Base-by-base conservation (phyloP, 1,140 invertebrate genomes). In the Antheraea mylitta region DNA sequence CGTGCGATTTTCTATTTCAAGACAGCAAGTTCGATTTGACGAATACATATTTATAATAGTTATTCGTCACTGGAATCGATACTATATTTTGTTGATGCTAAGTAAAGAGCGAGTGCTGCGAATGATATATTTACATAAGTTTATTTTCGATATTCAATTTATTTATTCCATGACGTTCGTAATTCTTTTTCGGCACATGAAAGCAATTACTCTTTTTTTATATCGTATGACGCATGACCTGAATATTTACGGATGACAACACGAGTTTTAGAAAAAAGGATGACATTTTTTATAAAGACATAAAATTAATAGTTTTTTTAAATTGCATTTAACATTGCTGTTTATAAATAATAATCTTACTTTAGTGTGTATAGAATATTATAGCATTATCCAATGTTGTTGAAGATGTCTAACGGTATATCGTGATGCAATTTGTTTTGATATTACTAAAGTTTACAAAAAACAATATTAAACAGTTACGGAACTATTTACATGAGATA, bases 21-120 rank as follows among this genome's bases (percentile, higher is more conserved):
- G 76, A 73, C 62, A 73, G 70, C 70, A 70, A 73, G 72, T 77
- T 73, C 76, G 68, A 72, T 78, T 65, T 85, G 75, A 73, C 67
- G 80, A 85, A 85, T 88, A 53, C 13, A 53, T 53, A 91, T 89
- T 89, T 91, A 88, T 91, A 89, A 84, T 86, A 80, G 76, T 70
- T n/a, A 84, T 85, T 89, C 83, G 87, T 89, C 87, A 85, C 80
- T 79, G 71, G 61, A 70, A 80, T 81, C 69, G 73, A 77, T 82
- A 76, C 81, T 86, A 82, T 13, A 76, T 91, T 88, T 85, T 88
- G 83, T 82, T 89, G 80, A 79, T 78, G 77, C 77, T 82, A 85
- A 86, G 83, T 83, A 82, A 89, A 82, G 85, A 80, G 69, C 65
- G 75, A 81, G 74, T 73, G 74, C 68, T 77, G 71, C 66, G 78